Evolutionary conservation across 2,888 invertebrate genomes (phyloP).

Genomic region (Gastracanthus pulcherrimus): DNA sequence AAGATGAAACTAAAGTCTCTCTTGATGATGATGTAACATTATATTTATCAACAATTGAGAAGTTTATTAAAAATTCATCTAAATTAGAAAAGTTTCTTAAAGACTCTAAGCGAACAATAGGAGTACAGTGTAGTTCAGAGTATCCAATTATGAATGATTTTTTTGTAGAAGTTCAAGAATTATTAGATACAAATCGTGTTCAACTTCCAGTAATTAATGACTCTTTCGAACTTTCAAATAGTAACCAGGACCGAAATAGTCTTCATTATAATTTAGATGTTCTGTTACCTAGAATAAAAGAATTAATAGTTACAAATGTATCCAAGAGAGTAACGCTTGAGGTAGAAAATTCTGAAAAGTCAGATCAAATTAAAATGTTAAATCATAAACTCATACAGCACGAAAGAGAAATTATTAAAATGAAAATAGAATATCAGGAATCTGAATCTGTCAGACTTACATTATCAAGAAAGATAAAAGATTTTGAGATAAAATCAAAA

Average conservation of each 20-base stretch:
- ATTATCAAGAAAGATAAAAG: constrained; percentile 10
- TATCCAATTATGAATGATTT: neutral
- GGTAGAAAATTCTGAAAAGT: constrained; percentile 24
- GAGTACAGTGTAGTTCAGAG: constrained; percentile 17
- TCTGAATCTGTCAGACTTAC: constrained; percentile 11
- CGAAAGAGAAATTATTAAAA: constrained; percentile 30
- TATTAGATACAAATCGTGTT: constrained; percentile 17
- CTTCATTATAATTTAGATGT: neutral
- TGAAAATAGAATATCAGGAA: constrained; percentile 14
- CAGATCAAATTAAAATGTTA: neutral
- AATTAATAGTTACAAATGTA: constrained; percentile 11
- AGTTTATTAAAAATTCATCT: neutral
- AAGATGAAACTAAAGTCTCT: neutral
- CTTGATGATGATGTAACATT: constrained; percentile 1
- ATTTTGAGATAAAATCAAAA: constrained; percentile 1
- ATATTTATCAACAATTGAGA: neutral
- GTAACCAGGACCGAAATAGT: no score
- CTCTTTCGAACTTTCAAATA: neutral
- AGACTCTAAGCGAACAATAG: neutral
- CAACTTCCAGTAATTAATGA: constrained; percentile 27
- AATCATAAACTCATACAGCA: neutral
- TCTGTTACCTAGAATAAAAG: constrained; percentile 25
- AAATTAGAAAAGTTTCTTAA: neutral
- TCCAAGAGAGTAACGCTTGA: constrained; percentile 10
- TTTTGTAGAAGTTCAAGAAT: constrained; percentile 30